Percentiles rank a stretch among this genome's conserved stretches.
These are phyloP conservation scores for Lasius platythorax DNA, from an alignment of 2,888 invertebrate species.

Conservation along the genomic window DNA sequence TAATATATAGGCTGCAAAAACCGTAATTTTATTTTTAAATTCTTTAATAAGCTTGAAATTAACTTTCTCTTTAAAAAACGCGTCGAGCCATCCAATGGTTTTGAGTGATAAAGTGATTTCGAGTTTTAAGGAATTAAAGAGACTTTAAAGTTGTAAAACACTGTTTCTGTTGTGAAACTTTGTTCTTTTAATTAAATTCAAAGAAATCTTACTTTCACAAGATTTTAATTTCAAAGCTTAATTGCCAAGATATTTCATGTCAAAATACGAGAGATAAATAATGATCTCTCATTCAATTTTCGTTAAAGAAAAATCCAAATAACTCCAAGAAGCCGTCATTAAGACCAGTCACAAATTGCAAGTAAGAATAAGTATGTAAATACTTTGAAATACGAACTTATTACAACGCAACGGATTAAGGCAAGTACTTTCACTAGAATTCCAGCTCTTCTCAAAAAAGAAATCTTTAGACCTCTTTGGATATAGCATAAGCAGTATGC, in stretches of 20 bases:
- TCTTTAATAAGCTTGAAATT: background rate
- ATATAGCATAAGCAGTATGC: background rate
- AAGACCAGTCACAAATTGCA: background rate
- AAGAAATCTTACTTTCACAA: conserved; percentile 12
- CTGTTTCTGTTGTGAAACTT: background rate
- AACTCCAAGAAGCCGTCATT: background rate
- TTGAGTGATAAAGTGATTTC: background rate
- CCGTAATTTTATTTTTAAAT: background rate
- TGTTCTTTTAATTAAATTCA: conserved; percentile 34
- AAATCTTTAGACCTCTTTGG: background rate
- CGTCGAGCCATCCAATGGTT: background rate
- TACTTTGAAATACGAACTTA: background rate
- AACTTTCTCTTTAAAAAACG: background rate
- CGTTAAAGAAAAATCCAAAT: background rate
- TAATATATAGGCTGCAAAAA: background rate
- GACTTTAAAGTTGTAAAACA: background rate
- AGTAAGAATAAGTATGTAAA: background rate
- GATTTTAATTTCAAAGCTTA: conserved; percentile 35
- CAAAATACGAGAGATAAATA: background rate
- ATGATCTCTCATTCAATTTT: conserved; percentile 22
- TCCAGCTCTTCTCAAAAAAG: background rate
- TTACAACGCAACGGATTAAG: background rate
- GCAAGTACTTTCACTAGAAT: background rate
- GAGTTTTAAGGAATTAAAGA: conserved; percentile 18
- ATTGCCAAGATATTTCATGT: conserved; percentile 9